Conservation (phyloP, 1,140 invertebrate genomes). For the Asobara japonica region DNA sequence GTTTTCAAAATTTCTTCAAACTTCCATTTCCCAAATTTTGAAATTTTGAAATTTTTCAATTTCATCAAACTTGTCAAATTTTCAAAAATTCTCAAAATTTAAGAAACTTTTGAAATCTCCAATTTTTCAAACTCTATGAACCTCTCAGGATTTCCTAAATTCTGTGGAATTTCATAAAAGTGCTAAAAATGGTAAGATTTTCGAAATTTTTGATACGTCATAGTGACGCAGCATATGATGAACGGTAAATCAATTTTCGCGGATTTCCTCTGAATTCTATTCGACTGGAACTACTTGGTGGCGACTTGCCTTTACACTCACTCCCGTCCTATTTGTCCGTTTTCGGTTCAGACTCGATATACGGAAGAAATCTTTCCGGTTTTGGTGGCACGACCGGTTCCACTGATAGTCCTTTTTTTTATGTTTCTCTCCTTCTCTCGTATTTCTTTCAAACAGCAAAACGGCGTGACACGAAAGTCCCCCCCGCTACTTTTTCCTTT, state of each 20-base stretch:
- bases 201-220: not conserved
- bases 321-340: conserved; percentile 60
- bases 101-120: no score
- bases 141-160: no score
- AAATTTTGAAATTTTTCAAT: no score
- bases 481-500: no score
- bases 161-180: no score
- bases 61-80: no score
- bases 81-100: no score
- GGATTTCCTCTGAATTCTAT: not conserved
- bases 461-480: not conserved
- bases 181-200: no score
- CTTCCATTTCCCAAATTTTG: no score
- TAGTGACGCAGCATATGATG: not conserved
- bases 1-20: no score
- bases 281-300: not conserved
- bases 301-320: not conserved
- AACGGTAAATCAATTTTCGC: not conserved
- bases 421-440: not conserved
- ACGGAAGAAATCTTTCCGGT: conserved; percentile 63
- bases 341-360: conserved; percentile 49
- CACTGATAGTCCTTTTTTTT: conserved; percentile 2
- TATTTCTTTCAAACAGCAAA: not conserved
- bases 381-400: conserved; percentile 61
- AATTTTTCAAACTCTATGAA: no score